These are phyloP conservation scores for Heliconius nattereri DNA, from an alignment of 1,140 invertebrate genomes.

Conservation along the genomic window DNA sequence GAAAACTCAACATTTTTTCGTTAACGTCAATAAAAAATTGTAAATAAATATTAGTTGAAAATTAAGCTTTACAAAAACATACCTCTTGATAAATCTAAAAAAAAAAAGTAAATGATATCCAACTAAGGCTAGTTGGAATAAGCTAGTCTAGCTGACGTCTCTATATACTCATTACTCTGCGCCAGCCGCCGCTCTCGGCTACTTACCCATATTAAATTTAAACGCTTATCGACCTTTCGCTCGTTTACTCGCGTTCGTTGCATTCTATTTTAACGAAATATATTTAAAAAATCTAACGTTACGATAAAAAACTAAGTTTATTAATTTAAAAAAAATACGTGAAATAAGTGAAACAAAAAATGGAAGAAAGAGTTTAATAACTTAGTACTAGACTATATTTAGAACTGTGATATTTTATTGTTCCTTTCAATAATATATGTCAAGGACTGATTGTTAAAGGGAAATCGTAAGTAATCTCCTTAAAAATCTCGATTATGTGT, in stretches of 20 bases:
- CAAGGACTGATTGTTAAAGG: neutral
- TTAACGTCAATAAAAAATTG: too few relatives aligned
- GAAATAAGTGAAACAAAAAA: neutral
- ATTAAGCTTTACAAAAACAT: too few relatives aligned
- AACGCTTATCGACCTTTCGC: constrained; percentile 33
- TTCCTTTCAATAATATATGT: constrained; percentile 1
- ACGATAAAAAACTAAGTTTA: neutral
- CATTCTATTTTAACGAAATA: neutral
- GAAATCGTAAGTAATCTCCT: neutral
- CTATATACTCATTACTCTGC: constrained; percentile 23
- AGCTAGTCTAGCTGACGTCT: neutral
- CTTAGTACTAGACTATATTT: neutral
- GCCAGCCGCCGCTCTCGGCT: constrained; percentile 20
- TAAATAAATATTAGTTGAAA: too few relatives aligned
- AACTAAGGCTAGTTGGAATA: too few relatives aligned
- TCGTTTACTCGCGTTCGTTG: constrained; percentile 19
- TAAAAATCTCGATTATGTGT: neutral
- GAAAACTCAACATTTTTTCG: too few relatives aligned
- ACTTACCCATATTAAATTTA: constrained; percentile 37
- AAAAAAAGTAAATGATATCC: neutral
- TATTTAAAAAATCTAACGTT: neutral
- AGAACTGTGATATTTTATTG: neutral
- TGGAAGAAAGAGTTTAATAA: neutral
- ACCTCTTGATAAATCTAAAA: neutral
- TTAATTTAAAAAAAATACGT: too few relatives aligned